Evolutionary conservation across 2,888 invertebrate species (phyloP), one percentile per base, ranked within the genome.

Genomic region (Agonopterix subpropinquella): DNA sequence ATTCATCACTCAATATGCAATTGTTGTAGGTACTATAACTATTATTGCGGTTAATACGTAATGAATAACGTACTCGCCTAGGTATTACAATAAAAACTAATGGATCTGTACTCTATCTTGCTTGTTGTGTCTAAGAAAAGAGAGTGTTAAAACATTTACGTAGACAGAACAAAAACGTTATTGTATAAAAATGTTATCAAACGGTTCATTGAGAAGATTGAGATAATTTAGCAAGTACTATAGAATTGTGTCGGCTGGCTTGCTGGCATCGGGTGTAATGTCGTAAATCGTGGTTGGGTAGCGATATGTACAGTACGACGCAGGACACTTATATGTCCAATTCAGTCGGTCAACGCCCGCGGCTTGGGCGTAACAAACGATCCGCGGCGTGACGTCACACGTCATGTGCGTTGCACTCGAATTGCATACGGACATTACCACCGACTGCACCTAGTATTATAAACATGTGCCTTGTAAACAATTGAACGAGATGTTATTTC

Each of bases 311-410:
- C 50, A 51, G 54, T 54, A 56, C 69, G 71, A 73, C 72, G 77
- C 81, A 79, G 80, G 80, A 84, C 80, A 80, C 78, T 81, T 80
- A 73, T 80, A 73, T 71, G 77, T 78, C 80, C 84, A 84, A 86
- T 85, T 84, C 80, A 77, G 73, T 65, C 69, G 80, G 86, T 80
- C 86, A 82, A 76, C 80, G 86, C 73, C 83, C 64, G 70, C 56
- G 63, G 64, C 64, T 66, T 66, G 69, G 58, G 64, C 67, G 77
- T 76, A 70, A 79, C 78, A 77, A 77, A 78, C 72, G 73, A 73
- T 65, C 64, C 66, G 67, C 73, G 65, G 66, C 65, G 73, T 80
- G 81, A 84, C 83, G 81, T 83, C 82, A 83, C 69, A 41, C 15
- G 58, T 64, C 68, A 71, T 78, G 75, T 73, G 76, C 77, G 73